phyloP scores from a whole-genome alignment of 2,888 invertebrate species.

The Dichetophora obliterata region DNA sequence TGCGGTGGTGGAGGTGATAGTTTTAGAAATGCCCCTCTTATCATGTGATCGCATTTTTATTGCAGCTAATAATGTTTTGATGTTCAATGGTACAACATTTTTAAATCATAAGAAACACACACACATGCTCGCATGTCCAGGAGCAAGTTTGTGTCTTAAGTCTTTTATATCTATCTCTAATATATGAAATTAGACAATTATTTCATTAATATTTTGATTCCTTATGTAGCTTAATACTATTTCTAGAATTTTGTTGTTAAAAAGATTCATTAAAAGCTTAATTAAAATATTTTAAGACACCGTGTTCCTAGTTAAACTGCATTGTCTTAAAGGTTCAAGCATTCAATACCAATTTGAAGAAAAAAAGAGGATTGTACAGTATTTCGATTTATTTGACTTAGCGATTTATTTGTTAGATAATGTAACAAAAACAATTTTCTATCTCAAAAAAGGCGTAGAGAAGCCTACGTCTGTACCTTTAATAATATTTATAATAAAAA shows the following conservation, averaged over 20 bases:
- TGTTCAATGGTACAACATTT: neutral
- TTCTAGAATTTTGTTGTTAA: neutral
- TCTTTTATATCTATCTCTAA: neutral
- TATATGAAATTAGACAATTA: neutral
- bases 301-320: no score
- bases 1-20: slow-evolving; percentile 1
- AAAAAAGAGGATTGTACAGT: no score
- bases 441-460: slow-evolving; percentile 15
- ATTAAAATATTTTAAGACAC: no score
- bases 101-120: slow-evolving; percentile 19
- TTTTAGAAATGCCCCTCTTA: slow-evolving; percentile 19
- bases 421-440: neutral
- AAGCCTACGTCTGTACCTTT: slow-evolving; percentile 29
- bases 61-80: slow-evolving; percentile 33
- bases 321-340: neutral
- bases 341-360: no score
- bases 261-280: no score
- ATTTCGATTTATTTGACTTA: no score
- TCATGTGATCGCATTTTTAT: slow-evolving; percentile 46
- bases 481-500: no score
- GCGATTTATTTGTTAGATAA: no score
- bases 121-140: neutral
- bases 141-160: slow-evolving; percentile 15
- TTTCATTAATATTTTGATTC: neutral
- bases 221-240: no score